phyloP scores from a whole-genome alignment of 2,113 vertebrate genomes.

The Albula glossodonta region DNA sequence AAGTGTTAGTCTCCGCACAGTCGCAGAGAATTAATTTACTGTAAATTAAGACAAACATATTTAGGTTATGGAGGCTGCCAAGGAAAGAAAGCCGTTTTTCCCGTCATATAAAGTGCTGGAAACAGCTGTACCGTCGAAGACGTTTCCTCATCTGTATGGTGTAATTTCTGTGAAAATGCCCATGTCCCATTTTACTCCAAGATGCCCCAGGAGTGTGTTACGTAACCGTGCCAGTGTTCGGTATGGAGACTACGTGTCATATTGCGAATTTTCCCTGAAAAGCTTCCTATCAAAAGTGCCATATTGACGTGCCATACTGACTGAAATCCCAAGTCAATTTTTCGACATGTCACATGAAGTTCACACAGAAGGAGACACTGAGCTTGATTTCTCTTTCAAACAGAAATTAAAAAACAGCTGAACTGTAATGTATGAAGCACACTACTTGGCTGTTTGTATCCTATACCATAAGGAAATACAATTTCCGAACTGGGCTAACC shows the following conservation, averaged over 20 bases:
- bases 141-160: background rate
- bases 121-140: background rate
- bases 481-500: background rate
- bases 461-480: background rate
- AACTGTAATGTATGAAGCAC: background rate
- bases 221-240: background rate
- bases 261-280: background rate
- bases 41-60: background rate
- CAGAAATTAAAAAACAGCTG: background rate
- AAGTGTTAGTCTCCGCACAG: too few relatives aligned
- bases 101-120: background rate
- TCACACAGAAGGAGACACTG: background rate
- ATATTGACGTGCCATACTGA: background rate
- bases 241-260: background rate
- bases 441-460: background rate
- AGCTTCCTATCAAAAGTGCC: background rate
- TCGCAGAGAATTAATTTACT: too few relatives aligned
- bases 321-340: background rate
- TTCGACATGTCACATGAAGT: background rate
- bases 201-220: slow-evolving; percentile 9
- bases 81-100: background rate
- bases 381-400: background rate
- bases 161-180: slow-evolving; percentile 1
- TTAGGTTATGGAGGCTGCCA: background rate
- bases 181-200: background rate